Percentiles rank a stretch among this genome's conserved stretches.
Evolutionary conservation across 2,797 vertebrate species (phyloP).

Genomic region (Rhinophrynus dorsalis): DNA sequence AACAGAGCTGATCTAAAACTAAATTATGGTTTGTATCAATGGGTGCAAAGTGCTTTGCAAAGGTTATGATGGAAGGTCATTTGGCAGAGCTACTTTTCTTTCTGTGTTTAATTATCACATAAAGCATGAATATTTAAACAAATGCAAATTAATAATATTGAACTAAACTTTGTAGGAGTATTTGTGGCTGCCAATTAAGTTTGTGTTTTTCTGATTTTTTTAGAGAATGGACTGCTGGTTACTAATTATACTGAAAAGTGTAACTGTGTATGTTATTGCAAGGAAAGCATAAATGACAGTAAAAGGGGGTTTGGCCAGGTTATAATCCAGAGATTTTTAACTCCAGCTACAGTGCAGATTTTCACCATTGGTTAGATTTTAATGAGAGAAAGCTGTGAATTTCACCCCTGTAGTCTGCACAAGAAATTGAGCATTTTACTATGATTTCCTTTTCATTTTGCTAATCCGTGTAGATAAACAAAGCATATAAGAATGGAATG

Average conservation of each 20-base stretch:
- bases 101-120: slow-evolving; percentile 15
- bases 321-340: no score
- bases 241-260: neutral
- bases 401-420: no score
- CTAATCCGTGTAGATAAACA: no score
- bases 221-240: neutral
- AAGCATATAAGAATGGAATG: no score
- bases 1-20: slow-evolving; percentile 5
- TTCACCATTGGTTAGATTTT: no score
- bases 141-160: neutral
- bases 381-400: no score
- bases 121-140: slow-evolving; percentile 9
- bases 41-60: neutral
- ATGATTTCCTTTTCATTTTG: no score
- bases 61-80: neutral
- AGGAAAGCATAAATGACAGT: neutral
- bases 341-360: no score
- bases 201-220: slow-evolving; percentile 19
- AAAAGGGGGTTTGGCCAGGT: no score
- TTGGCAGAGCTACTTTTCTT: neutral
- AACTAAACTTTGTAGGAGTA: slow-evolving; percentile 13
- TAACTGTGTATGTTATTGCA: neutral
- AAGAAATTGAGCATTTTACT: no score
- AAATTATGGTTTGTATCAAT: slow-evolving; percentile 1
- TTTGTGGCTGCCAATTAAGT: slow-evolving; percentile 8